phyloP scores from a whole-genome alignment of 2,888 invertebrate species.

The Metellina segmentata region DNA sequence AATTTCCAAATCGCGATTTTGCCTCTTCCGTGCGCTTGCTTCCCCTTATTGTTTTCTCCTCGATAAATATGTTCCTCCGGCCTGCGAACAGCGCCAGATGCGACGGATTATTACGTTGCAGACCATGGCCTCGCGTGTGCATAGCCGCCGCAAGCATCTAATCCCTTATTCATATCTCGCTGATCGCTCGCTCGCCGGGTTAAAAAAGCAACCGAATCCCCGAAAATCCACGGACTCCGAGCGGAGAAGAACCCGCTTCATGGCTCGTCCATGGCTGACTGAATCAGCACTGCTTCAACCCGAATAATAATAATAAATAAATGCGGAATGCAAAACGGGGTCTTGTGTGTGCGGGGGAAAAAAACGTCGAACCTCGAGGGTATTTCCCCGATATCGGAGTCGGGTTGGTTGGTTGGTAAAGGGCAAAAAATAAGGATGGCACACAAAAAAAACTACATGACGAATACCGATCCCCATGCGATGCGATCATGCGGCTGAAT shows the following conservation, averaged over 20 bases:
- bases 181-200: neutral
- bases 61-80: neutral
- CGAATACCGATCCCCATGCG: slow-evolving; percentile 74
- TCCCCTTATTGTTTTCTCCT: neutral
- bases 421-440: slow-evolving; percentile 34
- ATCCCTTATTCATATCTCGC: neutral
- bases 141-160: neutral
- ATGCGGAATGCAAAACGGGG: slow-evolving; percentile 55
- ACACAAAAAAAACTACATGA: slow-evolving; percentile 54
- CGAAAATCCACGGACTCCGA: neutral
- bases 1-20: too few species aligned
- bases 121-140: neutral
- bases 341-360: neutral
- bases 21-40: neutral
- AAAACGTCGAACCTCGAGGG: slow-evolving; percentile 14
- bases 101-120: neutral
- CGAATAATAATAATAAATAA: slow-evolving; percentile 47
- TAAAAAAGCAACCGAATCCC: neutral
- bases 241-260: neutral
- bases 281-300: slow-evolving; percentile 36
- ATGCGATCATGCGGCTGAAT: slow-evolving; percentile 71
- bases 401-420: slow-evolving; percentile 2
- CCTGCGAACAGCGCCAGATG: neutral
- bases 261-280: slow-evolving; percentile 47
- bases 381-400: slow-evolving; percentile 57